Percentiles rank a stretch among this genome's conserved stretches.
Conservation (phyloP, 1,140 invertebrate genomes). For the Drosophila busckii region DNA sequence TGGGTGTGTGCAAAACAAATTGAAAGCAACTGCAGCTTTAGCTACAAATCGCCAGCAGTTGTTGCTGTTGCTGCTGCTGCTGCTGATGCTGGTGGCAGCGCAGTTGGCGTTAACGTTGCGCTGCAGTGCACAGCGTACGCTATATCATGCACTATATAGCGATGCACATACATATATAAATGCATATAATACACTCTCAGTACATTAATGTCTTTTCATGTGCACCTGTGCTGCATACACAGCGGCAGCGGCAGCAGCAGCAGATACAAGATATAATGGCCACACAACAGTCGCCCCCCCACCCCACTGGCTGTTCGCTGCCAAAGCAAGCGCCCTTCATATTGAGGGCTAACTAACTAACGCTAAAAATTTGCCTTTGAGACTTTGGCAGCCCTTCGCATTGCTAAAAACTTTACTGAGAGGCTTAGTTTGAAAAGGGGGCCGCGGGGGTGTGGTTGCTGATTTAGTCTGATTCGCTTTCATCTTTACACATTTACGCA, state of each 20-base stretch:
- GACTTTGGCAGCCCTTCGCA: background rate
- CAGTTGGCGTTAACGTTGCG: conserved; percentile 24
- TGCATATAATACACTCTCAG: conserved; percentile 8
- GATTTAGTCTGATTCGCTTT: conserved; percentile 26
- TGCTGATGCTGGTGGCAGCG: background rate
- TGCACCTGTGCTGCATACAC: conserved; percentile 35
- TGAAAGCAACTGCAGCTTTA: conserved; percentile 38
- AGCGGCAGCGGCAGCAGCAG: conserved; percentile 16
- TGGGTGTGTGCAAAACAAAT: conserved; percentile 33
- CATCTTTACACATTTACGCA: conserved; percentile 37
- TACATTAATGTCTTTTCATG: conserved; percentile 43
- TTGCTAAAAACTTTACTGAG: conserved; percentile 1
- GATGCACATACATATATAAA: conserved; percentile 12
- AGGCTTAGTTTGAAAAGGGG: conserved; percentile 1
- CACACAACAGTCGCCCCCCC: too few species aligned
- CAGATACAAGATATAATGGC: conserved; percentile 32
- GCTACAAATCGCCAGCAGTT: conserved; percentile 59
- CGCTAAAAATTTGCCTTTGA: conserved; percentile 7
- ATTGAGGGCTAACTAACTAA: conserved; percentile 1
- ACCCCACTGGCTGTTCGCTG: too few species aligned
- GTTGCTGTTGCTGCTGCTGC: conserved; percentile 20
- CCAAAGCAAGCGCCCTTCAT: too few species aligned
- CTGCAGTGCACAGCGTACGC: conserved; percentile 55
- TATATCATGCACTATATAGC: conserved; percentile 25
- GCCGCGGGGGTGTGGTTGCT: background rate